phyloP scores from a whole-genome alignment of 2,113 vertebrate species.

The Perca fluviatilis region DNA sequence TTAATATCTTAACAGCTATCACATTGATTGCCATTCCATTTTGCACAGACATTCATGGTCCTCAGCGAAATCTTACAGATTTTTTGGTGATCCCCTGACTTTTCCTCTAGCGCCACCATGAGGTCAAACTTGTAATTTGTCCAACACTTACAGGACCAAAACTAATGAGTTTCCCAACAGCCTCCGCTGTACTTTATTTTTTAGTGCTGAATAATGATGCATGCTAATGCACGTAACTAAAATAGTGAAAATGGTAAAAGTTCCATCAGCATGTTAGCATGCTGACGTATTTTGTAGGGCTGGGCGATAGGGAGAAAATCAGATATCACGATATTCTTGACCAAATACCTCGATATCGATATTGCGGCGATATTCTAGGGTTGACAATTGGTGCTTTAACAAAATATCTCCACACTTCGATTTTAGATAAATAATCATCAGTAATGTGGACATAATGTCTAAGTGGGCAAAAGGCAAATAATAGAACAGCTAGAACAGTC shows the following conservation, averaged over 20 bases:
- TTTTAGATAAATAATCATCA: too few species aligned
- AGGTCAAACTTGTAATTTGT: not conserved
- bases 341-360: too few species aligned
- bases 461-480: too few species aligned
- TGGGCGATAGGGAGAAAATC: too few species aligned
- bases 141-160: not conserved
- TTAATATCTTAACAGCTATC: not conserved
- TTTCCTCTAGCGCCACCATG: not conserved
- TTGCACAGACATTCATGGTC: not conserved
- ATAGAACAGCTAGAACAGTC: too few species aligned
- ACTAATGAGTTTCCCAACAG: not conserved
- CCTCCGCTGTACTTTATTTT: not conserved
- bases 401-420: too few species aligned
- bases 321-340: too few species aligned
- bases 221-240: not conserved
- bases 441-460: too few species aligned
- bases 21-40: not conserved
- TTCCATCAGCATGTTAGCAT: not conserved
- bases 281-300: too few species aligned
- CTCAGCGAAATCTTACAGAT: too few species aligned
- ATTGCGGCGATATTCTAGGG: too few species aligned
- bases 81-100: not conserved
- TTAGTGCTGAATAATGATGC: not conserved
- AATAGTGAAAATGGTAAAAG: not conserved
- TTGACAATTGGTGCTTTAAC: too few species aligned